phyloP scores from a whole-genome alignment of 1,140 invertebrate species.

The Dendroctonus ponderosae region DNA sequence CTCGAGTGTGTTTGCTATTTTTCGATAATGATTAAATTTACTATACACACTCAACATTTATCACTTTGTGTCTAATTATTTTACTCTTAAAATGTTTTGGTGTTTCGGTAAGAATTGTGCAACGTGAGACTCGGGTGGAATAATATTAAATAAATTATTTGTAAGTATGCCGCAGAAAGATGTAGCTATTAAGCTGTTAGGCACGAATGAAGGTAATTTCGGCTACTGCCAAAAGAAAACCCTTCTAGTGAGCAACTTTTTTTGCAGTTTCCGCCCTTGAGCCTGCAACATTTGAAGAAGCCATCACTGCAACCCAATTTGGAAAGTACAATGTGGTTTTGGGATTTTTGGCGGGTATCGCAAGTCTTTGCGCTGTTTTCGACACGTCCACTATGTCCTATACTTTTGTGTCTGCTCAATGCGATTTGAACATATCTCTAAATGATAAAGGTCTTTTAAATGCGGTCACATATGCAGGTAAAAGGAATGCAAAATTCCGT shows the following conservation, averaged over 20 bases:
- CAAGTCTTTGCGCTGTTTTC: conserved; percentile 54
- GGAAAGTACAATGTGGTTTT: conserved; percentile 60
- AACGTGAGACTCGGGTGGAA: not conserved
- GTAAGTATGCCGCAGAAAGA: not conserved
- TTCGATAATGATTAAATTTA: no score
- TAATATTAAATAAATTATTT: not conserved
- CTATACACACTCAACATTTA: no score
- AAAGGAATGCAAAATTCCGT: not conserved
- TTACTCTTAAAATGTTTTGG: no score
- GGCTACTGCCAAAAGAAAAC: not conserved
- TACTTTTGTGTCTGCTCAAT: conserved; percentile 60
- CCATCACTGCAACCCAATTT: conserved; percentile 53
- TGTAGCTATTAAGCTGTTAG: not conserved
- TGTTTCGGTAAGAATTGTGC: not conserved
- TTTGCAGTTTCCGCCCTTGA: conserved; percentile 23
- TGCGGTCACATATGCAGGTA: conserved; percentile 64
- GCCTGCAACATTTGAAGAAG: conserved; percentile 45
- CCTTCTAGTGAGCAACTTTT: not conserved
- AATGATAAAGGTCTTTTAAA: conserved; percentile 59
- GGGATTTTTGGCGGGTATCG: conserved; percentile 53
- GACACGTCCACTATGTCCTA: conserved; percentile 56
- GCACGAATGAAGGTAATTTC: not conserved
- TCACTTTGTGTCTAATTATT: no score
- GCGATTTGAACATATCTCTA: conserved; percentile 57
- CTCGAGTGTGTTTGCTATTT: no score